These are phyloP conservation scores for Paraescarpia echinospica DNA, from an alignment of 1,140 invertebrate genomes.

Conservation along the genomic window DNA sequence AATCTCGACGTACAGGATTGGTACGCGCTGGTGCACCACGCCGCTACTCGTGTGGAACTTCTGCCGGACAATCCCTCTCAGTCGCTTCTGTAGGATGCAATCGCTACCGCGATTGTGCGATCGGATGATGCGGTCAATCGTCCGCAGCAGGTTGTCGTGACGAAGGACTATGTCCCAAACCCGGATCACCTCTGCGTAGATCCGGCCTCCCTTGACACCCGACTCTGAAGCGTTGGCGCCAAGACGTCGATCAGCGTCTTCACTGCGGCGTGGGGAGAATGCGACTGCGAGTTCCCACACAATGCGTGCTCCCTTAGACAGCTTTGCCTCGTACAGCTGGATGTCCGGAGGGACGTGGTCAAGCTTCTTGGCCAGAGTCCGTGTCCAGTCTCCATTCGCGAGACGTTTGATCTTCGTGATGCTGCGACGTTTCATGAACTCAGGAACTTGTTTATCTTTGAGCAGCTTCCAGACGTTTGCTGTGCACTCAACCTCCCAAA, in stretches of 20 bases:
- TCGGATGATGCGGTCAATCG: conserved; percentile 40
- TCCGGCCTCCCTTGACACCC: conserved; percentile 36
- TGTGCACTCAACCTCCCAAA: conserved; percentile 55
- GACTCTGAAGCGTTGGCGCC: conserved; percentile 29
- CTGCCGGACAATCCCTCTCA: conserved; percentile 37
- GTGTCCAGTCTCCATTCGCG: conserved; percentile 46
- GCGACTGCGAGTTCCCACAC: conserved; percentile 51
- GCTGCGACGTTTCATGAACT: conserved; percentile 38
- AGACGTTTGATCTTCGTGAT: conserved; percentile 42
- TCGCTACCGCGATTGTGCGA: conserved; percentile 45
- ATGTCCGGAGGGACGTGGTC: conserved; percentile 37
- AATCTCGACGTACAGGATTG: conserved; percentile 31
- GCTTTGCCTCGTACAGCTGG: conserved; percentile 43
- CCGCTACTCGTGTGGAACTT: not conserved
- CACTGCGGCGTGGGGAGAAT: conserved; percentile 46
- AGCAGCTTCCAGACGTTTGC: conserved; percentile 46
- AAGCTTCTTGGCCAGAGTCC: conserved; percentile 35
- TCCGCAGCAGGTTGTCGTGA: conserved; percentile 38
- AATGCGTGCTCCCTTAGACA: conserved; percentile 41
- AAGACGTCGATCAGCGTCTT: conserved; percentile 39
- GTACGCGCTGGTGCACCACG: conserved; percentile 32
- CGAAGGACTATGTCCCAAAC: conserved; percentile 51
- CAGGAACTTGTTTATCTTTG: conserved; percentile 38
- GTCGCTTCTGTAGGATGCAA: conserved; percentile 46
- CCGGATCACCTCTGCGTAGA: conserved; percentile 52